Evolutionary conservation across 2,113 vertebrate genomes (phyloP).

Genomic region (Salvelinus namaycush): DNA sequence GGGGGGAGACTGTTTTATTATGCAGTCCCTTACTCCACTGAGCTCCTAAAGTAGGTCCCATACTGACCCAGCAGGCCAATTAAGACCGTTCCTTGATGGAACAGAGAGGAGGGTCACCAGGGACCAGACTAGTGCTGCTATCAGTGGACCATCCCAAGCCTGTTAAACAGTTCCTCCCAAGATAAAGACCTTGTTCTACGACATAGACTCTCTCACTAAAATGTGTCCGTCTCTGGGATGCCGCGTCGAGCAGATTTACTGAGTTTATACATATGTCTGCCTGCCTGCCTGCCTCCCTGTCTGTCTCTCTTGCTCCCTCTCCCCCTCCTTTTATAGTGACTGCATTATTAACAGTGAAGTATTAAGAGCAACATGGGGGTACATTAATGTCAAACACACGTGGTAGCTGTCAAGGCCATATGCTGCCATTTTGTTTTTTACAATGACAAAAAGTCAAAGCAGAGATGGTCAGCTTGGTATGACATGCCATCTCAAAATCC

Average conservation of each 20-base stretch:
- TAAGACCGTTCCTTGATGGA: slow-evolving; percentile 32
- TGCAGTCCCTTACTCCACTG: neutral
- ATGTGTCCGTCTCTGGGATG: neutral
- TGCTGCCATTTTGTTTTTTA: slow-evolving; percentile 17
- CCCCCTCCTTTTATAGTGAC: neutral
- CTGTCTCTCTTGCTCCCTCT: neutral
- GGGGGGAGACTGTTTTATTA: too few species aligned
- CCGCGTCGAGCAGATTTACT: neutral
- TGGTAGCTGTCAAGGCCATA: slow-evolving; percentile 5
- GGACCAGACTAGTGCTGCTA: slow-evolving; percentile 35
- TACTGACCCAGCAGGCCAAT: slow-evolving; percentile 23
- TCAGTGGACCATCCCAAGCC: slow-evolving; percentile 39
- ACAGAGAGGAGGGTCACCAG: slow-evolving; percentile 29
- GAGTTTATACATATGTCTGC: neutral
- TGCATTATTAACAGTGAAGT: neutral
- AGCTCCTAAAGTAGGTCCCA: slow-evolving; percentile 34
- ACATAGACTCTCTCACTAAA: neutral
- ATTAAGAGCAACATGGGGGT: neutral
- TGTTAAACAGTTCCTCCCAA: slow-evolving; percentile 22
- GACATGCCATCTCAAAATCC: slow-evolving; percentile 40
- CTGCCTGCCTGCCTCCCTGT: neutral
- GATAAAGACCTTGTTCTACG: slow-evolving; percentile 18
- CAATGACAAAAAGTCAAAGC: slow-evolving; percentile 28
- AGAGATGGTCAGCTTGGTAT: slow-evolving; percentile 43
- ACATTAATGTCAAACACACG: neutral